Conservation (phyloP, 1,140 invertebrate species). For the Tetragonula clypearis region DNA sequence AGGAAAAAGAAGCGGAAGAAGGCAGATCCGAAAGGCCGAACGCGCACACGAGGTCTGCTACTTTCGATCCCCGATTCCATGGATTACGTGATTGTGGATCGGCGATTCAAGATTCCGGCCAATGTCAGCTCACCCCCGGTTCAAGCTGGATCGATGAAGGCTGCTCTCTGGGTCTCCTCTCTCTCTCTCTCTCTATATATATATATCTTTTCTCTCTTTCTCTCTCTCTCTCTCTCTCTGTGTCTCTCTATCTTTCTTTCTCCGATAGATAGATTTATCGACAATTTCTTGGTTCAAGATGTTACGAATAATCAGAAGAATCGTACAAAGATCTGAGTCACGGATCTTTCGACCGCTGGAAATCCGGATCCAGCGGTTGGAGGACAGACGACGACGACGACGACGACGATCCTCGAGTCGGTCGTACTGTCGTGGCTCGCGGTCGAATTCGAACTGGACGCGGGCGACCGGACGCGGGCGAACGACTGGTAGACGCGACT, state of each 20-base stretch:
- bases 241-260: no score
- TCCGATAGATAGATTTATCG: not conserved
- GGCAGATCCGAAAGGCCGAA: not conserved
- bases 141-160: conserved; percentile 44
- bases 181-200: not conserved
- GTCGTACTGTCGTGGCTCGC: conserved; percentile 39
- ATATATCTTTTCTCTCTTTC: no score
- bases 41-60: conserved; percentile 1
- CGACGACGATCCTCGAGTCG: not conserved
- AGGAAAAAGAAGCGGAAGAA: not conserved
- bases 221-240: no score
- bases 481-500: not conserved
- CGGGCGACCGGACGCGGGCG: not conserved
- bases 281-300: not conserved
- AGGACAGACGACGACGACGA: not conserved
- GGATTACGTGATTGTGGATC: conserved; percentile 14
- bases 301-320: not conserved
- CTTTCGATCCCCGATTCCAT: not conserved
- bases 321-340: not conserved
- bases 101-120: conserved; percentile 17
- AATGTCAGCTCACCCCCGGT: conserved; percentile 27
- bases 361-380: not conserved
- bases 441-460: conserved; percentile 33
- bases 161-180: conserved; percentile 29
- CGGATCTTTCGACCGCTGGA: not conserved